Evolutionary conservation across 2,113 vertebrate genomes (phyloP).

Genomic region (Leptodactylus fuscus): DNA sequence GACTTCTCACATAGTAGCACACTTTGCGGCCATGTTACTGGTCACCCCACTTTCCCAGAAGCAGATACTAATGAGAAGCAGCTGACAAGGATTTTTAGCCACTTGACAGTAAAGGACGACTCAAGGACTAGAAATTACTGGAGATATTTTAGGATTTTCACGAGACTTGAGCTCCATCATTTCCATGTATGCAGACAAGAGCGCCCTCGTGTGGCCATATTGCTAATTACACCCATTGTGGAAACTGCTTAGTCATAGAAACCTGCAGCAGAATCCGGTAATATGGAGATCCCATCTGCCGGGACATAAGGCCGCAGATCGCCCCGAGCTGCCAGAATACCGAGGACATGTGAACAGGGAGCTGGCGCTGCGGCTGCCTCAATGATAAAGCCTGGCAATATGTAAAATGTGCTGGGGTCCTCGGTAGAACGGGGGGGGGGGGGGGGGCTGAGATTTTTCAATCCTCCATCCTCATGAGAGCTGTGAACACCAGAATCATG

Average conservation of each 20-base stretch:
- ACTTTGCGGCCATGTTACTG: neutral
- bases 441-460: neutral
- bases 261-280: neutral
- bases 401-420: no score
- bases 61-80: no score
- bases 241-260: slow-evolving; percentile 1
- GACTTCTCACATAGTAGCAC: neutral
- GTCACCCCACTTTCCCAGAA: neutral
- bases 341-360: neutral
- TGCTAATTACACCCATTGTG: neutral
- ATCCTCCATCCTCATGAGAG: neutral
- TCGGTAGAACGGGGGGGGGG: no score
- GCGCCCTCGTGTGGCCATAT: neutral
- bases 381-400: no score
- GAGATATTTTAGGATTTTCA: neutral
- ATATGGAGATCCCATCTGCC: neutral
- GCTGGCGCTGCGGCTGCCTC: no score
- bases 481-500: no score
- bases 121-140: neutral
- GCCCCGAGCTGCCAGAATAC: neutral
- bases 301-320: neutral
- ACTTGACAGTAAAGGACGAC: neutral
- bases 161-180: neutral
- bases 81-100: neutral
- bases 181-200: neutral